phyloP scores from a whole-genome alignment of 1,140 invertebrate genomes.

The Macrotrachela quadricornifera region DNA sequence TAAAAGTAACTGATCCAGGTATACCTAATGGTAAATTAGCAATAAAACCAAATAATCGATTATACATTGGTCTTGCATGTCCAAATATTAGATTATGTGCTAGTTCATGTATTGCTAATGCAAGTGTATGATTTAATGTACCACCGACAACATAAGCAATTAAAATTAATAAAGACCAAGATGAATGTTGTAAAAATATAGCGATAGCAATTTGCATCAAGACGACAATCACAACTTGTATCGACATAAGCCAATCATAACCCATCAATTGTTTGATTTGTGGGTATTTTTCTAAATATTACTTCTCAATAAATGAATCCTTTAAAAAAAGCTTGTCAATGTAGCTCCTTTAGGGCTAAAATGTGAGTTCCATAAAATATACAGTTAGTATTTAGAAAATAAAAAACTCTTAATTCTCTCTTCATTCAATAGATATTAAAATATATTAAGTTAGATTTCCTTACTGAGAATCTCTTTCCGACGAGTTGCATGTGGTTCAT shows the following conservation, averaged over 20 bases:
- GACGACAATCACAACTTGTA: slow-evolving; percentile 61
- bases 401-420: no score
- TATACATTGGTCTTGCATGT: slow-evolving; percentile 54
- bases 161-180: slow-evolving; percentile 47
- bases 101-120: slow-evolving; percentile 90
- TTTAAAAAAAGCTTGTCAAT: no score
- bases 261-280: slow-evolving; percentile 86
- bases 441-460: no score
- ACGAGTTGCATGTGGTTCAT: no score
- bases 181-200: slow-evolving; percentile 52
- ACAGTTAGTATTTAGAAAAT: no score
- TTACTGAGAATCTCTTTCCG: no score
- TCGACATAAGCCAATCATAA: slow-evolving; percentile 72
- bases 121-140: slow-evolving; percentile 90
- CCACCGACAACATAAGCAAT: slow-evolving; percentile 77
- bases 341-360: no score
- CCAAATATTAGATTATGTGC: slow-evolving; percentile 91
- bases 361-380: no score
- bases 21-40: slow-evolving; percentile 83
- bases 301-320: no score
- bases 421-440: no score
- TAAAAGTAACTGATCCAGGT: slow-evolving; percentile 84
- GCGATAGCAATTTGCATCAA: slow-evolving; percentile 54
- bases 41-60: slow-evolving; percentile 70
- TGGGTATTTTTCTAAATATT: slow-evolving; percentile 87